phyloP scores from a whole-genome alignment of 2,888 invertebrate genomes.

The Desoria tigrina region DNA sequence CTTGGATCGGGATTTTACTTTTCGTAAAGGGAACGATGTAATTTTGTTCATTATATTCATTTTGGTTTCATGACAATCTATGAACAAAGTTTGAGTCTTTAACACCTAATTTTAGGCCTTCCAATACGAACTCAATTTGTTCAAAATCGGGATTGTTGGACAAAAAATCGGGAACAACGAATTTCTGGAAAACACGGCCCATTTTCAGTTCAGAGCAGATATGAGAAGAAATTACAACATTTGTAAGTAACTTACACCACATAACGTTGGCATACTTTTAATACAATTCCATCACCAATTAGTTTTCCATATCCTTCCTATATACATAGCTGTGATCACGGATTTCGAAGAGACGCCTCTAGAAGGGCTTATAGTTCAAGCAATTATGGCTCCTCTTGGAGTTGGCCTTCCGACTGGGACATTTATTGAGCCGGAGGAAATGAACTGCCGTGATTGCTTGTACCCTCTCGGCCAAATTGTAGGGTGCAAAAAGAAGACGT shows the following conservation, averaged over 20 bases:
- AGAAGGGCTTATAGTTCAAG: slow-evolving; percentile 33
- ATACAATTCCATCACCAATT: neutral
- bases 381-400: slow-evolving; percentile 29
- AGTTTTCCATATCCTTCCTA: too few species aligned
- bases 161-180: slow-evolving; percentile 8
- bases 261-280: neutral
- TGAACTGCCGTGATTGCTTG: slow-evolving; percentile 30
- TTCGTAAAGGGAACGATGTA: slow-evolving; percentile 19
- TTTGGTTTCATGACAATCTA: neutral
- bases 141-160: slow-evolving; percentile 4
- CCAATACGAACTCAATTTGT: slow-evolving; percentile 15
- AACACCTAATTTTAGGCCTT: neutral
- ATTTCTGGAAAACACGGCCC: slow-evolving; percentile 24
- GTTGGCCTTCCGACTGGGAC: slow-evolving; percentile 31
- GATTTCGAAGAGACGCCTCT: slow-evolving; percentile 23
- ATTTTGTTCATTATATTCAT: neutral
- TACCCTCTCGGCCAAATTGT: slow-evolving; percentile 23
- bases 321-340: slow-evolving; percentile 22
- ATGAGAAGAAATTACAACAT: slow-evolving; percentile 13
- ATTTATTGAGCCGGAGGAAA: slow-evolving; percentile 23
- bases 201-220: slow-evolving; percentile 22
- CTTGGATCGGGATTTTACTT: slow-evolving; percentile 6
- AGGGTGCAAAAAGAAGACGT: slow-evolving; percentile 28
- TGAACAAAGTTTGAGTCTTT: neutral
- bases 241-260: slow-evolving; percentile 8